These are phyloP conservation scores for Rousettus leschenaultii DNA, from an alignment of 2,113 vertebrate species.

Conservation along the genomic window DNA sequence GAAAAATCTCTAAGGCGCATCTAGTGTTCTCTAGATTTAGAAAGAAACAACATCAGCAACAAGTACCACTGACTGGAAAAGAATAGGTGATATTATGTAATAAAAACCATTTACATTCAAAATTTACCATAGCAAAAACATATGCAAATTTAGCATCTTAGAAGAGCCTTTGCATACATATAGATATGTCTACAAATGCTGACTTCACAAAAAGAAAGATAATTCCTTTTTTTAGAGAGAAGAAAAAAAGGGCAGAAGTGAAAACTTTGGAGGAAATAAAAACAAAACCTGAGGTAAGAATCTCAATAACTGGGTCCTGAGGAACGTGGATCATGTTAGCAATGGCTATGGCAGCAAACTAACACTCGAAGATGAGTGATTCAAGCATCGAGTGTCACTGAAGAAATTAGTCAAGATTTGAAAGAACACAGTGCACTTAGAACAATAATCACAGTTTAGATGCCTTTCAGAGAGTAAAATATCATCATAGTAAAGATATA, in stretches of 20 bases:
- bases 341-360: not conserved
- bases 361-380: not conserved
- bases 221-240: not conserved
- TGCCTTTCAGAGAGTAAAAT: not conserved
- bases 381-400: not conserved
- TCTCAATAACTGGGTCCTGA: not conserved
- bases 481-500: not conserved
- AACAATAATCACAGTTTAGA: not conserved
- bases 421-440: not conserved
- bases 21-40: not conserved
- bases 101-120: not conserved
- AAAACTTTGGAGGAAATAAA: not conserved
- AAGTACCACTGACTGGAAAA: not conserved
- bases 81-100: not conserved
- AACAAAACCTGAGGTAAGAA: not conserved
- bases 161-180: not conserved
- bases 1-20: not conserved
- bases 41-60: not conserved
- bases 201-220: not conserved
- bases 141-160: not conserved
- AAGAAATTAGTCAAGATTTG: not conserved
- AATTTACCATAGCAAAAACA: not conserved
- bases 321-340: not conserved
- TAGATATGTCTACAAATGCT: not conserved
- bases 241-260: not conserved